Conservation (phyloP, 2,888 invertebrate genomes). For the Aquatica leii region DNA sequence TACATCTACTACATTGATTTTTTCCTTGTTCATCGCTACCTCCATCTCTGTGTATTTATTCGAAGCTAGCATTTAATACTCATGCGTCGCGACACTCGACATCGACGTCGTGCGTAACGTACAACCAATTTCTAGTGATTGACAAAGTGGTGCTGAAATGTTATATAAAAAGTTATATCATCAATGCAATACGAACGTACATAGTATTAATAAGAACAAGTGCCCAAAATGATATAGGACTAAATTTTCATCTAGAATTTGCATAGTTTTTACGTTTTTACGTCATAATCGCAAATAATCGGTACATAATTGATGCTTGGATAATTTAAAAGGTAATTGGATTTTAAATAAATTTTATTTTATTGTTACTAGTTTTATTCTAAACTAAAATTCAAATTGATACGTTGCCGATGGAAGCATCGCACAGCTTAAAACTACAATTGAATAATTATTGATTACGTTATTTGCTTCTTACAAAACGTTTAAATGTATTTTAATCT, state of each 20-base stretch:
- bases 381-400: no score
- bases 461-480: conserved; percentile 14
- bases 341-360: no score
- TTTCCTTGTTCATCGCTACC: conserved; percentile 28
- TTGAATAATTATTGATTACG: conserved; percentile 30
- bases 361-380: no score
- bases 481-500: not conserved
- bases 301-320: conserved; percentile 24
- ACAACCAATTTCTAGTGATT: conserved; percentile 38
- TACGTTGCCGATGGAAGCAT: not conserved
- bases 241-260: conserved; percentile 9
- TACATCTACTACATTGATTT: conserved; percentile 23
- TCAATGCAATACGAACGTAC: conserved; percentile 15
- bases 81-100: conserved; percentile 43
- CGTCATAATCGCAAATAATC: conserved; percentile 16
- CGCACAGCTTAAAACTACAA: conserved; percentile 20
- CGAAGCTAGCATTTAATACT: conserved; percentile 26
- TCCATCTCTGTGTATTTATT: conserved; percentile 32
- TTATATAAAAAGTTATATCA: conserved; percentile 30
- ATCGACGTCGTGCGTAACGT: conserved; percentile 45
- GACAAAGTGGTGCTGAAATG: conserved; percentile 37
- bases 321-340: conserved; percentile 7
- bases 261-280: conserved; percentile 1
- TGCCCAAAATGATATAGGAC: conserved; percentile 28
- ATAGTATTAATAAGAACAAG: conserved; percentile 23